phyloP scores from a whole-genome alignment of 2,113 vertebrate genomes.

The Lanius collurio region DNA sequence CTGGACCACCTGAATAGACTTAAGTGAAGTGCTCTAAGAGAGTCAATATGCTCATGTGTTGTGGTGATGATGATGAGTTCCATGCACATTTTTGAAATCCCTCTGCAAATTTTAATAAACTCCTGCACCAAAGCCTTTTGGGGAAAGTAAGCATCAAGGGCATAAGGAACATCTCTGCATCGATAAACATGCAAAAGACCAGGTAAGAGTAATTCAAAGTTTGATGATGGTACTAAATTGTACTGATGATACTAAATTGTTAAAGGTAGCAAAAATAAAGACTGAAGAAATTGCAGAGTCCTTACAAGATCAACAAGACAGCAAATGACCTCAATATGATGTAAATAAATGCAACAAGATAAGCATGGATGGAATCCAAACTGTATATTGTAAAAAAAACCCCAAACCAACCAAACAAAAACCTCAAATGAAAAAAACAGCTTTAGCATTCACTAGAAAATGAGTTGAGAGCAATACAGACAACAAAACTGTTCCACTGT shows the following conservation, averaged over 20 bases:
- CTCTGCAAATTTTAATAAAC: neutral
- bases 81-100: neutral
- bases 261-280: neutral
- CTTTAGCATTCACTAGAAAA: neutral
- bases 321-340: accelerated
- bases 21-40: neutral
- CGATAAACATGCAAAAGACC: neutral
- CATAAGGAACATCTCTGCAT: neutral
- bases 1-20: neutral
- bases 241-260: neutral
- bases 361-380: neutral
- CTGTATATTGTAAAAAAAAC: neutral
- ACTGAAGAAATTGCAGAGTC: neutral
- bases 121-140: neutral
- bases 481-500: neutral
- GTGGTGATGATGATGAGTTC: neutral
- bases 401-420: neutral
- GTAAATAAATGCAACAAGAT: neutral
- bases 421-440: neutral
- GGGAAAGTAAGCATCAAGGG: neutral
- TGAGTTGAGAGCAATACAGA: neutral
- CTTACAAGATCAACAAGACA: neutral
- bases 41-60: neutral
- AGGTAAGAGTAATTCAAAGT: neutral
- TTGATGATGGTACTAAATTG: neutral